These are phyloP conservation scores for Candidula unifasciata DNA, from an alignment of 2,888 invertebrate species.

Conservation along the genomic window DNA sequence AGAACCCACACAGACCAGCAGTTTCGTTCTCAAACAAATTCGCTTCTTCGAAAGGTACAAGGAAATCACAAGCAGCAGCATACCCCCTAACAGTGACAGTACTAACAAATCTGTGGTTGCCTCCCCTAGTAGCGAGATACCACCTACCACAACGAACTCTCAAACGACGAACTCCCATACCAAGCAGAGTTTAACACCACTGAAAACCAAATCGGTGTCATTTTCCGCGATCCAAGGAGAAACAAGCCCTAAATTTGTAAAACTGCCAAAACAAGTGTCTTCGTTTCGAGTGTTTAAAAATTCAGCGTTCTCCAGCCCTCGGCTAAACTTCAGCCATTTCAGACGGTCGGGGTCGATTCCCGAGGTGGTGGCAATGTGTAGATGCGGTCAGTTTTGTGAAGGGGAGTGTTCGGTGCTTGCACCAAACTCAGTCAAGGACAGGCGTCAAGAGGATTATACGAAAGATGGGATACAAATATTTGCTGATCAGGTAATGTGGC, in stretches of 20 bases:
- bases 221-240: neutral
- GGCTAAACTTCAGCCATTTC: constrained; percentile 42
- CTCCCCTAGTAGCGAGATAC: neutral
- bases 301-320: neutral
- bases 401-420: neutral
- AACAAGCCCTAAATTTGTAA: neutral
- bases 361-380: constrained; percentile 13
- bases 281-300: constrained; percentile 10
- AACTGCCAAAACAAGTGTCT: neutral
- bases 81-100: neutral
- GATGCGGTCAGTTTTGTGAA: constrained; percentile 4
- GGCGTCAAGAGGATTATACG: neutral
- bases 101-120: neutral
- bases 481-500: neutral
- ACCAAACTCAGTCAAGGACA: too few species aligned
- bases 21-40: constrained; percentile 41
- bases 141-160: neutral
- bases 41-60: constrained; percentile 37
- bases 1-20: constrained; percentile 17
- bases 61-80: neutral
- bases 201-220: neutral
- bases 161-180: neutral
- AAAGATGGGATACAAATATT: neutral
- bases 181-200: neutral
- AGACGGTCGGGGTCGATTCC: constrained; percentile 30